A percentile compares a stretch with the other conserved stretches of the same genome.
These are phyloP conservation scores for Mus minutoides DNA, from an alignment of 2,797 vertebrate genomes.

Conservation along the genomic window DNA sequence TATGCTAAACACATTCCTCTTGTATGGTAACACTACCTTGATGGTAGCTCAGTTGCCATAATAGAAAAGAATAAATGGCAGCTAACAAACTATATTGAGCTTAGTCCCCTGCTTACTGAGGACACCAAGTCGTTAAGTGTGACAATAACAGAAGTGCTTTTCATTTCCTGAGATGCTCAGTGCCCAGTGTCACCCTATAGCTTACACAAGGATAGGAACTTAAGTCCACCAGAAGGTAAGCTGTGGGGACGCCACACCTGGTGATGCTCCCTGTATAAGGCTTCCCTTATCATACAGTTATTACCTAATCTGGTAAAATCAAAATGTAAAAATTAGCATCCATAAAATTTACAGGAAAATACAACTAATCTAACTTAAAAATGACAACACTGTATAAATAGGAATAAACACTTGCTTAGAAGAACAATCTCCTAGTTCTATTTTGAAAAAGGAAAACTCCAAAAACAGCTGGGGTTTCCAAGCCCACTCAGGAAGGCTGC, in stretches of 20 bases:
- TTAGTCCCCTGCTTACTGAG: constrained; percentile 37
- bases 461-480: constrained; percentile 20
- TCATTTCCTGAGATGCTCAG: constrained; percentile 38
- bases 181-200: background rate
- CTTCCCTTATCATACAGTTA: background rate
- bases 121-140: background rate
- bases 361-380: background rate
- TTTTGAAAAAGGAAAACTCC: constrained; percentile 11
- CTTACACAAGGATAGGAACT: background rate
- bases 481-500: background rate
- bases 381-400: constrained; percentile 7
- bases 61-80: constrained; percentile 57
- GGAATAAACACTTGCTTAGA: constrained; percentile 10
- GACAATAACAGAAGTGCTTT: background rate
- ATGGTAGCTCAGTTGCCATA: constrained; percentile 14
- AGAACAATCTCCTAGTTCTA: constrained; percentile 41
- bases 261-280: background rate
- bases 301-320: constrained; percentile 28
- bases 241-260: background rate
- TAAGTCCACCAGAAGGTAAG: background rate
- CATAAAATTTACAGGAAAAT: constrained; percentile 34
- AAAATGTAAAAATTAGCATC: constrained; percentile 29
- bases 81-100: constrained; percentile 66
- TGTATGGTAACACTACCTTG: constrained; percentile 43
- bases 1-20: background rate